Base-by-base conservation (phyloP, 1,140 invertebrate genomes). In the Lycorma delicatula region DNA sequence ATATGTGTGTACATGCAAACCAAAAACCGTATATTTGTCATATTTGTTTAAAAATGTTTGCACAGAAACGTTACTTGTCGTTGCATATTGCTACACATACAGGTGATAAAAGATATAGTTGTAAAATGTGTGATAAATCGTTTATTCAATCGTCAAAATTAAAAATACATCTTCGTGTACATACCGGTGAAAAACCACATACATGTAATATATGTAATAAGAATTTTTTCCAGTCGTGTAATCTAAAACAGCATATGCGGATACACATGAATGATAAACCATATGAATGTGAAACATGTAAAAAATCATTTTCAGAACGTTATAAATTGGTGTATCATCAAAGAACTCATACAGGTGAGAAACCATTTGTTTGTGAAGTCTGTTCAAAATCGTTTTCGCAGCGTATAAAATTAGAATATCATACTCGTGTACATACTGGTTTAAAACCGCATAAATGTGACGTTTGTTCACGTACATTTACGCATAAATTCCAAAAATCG, bases 211-310 rank as follows among this genome's bases (percentile, higher is more conserved):
- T 74, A 12, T 83, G 81, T 65, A 71, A 70, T 76, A 86, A 59
- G 47, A n/a, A 22, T 3, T 59, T 59, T 25, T 1, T 11, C 20
- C 16, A 41, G 7, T 41, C 38, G 28, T 4, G 26, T 7, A 38
- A 36, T 29, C 27, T 59, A 29, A 59, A 29, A 28, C 34, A 44
- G 3, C 57, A 59, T 29, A 4, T 59, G 1, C 7, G 49, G 20
- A 28, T 52, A 6, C 57, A 59, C 38, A 53, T 22, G n/a, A 25
- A 50, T 53, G 51, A 34, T 34, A 44, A 70, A 6, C 87, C 88
- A 85, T 91, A 93, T 71, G 80, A 84, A 55, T 94, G 91, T 66
- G 78, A 80, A 2, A 79, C 86, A 13, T 95, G 91, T 65, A 84
- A 85, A 12, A 87, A 92, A 63, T 77, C 85, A 1, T 94, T 94